These are phyloP conservation scores for Oscheius sp. DNA, from an alignment of 2,888 invertebrate species.

Conservation along the genomic window DNA sequence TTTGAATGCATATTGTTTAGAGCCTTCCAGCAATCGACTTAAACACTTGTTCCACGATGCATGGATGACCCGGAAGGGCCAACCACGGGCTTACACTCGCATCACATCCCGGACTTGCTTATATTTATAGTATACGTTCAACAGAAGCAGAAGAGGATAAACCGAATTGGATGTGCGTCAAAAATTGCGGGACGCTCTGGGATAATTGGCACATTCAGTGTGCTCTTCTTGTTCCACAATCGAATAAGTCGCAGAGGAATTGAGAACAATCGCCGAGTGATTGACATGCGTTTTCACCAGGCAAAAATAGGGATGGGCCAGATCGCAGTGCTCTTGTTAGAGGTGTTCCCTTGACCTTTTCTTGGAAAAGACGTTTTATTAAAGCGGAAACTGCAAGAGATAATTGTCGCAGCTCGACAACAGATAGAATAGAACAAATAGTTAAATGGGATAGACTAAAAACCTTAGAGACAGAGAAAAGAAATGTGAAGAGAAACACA, in stretches of 20 bases:
- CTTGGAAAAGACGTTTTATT: background rate
- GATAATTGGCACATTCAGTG: constrained; percentile 40
- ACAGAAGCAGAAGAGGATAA: constrained; percentile 9
- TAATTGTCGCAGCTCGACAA: background rate
- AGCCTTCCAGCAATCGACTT: background rate
- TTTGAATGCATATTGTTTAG: no score
- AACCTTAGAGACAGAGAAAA: constrained; percentile 5
- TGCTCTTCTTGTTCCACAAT: constrained; percentile 38
- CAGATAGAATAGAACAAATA: background rate
- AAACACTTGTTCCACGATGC: constrained; percentile 2
- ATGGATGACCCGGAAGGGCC: background rate
- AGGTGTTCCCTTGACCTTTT: background rate
- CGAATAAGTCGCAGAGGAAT: constrained; percentile 36
- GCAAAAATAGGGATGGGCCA: constrained; percentile 9
- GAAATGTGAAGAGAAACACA: background rate
- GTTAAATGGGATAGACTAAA: background rate
- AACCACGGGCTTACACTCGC: background rate
- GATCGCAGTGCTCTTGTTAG: background rate
- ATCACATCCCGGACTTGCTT: background rate
- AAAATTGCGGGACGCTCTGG: constrained; percentile 22
- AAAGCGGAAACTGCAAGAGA: background rate
- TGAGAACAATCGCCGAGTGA: constrained; percentile 39
- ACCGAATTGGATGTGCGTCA: constrained; percentile 23
- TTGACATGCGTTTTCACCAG: constrained; percentile 21
- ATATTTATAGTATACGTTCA: no score